Evolutionary conservation across 2,113 vertebrate genomes (phyloP).

Genomic region (Piprites chloris): DNA sequence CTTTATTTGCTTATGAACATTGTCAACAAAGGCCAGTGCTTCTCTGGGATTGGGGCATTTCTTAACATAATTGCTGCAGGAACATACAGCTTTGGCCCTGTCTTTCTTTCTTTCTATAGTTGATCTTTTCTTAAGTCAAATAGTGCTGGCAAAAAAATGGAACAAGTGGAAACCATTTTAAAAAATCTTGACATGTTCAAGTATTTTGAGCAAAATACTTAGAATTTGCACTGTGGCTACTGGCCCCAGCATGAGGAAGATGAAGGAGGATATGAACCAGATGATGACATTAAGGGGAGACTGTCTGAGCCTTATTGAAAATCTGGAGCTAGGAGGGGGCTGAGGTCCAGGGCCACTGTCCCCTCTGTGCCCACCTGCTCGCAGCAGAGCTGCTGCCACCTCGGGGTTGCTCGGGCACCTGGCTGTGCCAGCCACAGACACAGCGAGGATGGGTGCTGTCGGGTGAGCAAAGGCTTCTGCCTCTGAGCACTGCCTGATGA

Average conservation of each 20-base stretch:
- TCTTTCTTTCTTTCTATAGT: background rate
- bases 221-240: background rate
- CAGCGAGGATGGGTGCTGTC: background rate
- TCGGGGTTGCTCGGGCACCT: background rate
- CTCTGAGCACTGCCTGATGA: background rate
- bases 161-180: background rate
- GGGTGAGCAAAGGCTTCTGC: background rate
- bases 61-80: background rate
- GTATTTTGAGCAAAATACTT: background rate
- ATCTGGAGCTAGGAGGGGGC: background rate
- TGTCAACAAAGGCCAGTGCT: background rate
- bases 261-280: background rate
- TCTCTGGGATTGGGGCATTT: background rate
- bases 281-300: background rate
- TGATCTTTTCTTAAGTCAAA: background rate
- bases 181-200: background rate
- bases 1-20: background rate
- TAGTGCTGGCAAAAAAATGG: background rate
- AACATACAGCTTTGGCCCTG: background rate
- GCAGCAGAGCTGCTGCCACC: background rate
- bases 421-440: no score
- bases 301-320: background rate
- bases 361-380: background rate
- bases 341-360: accelerated
- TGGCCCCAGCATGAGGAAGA: background rate